Evolutionary conservation across 2,888 invertebrate species (phyloP).

Genomic region (Leptogaster cylindrica): DNA sequence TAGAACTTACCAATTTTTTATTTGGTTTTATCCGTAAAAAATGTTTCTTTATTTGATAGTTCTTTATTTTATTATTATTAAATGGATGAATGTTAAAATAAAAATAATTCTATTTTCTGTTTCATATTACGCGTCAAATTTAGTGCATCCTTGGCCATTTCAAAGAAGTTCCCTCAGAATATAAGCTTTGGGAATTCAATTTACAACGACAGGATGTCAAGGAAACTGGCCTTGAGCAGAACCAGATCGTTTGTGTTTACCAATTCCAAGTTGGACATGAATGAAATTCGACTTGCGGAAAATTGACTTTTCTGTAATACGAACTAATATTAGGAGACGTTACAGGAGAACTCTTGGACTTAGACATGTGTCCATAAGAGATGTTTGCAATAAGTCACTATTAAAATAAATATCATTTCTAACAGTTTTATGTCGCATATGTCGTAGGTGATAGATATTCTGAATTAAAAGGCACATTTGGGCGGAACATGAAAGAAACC

Average conservation of each 20-base stretch:
- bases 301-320: neutral
- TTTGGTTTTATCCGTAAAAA: neutral
- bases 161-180: neutral
- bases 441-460: no score
- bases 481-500: no score
- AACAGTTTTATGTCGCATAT: no score
- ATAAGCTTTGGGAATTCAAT: neutral
- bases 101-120: neutral
- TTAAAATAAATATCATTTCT: no score
- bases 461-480: no score
- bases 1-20: neutral
- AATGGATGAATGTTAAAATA: neutral
- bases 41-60: neutral
- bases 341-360: no score
- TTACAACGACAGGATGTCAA: neutral
- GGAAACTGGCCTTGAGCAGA: neutral
- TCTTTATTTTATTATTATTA: neutral
- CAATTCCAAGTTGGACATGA: neutral
- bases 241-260: neutral
- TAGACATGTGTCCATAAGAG: no score
- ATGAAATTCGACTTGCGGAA: neutral
- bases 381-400: no score
- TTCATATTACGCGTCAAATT: conserved; percentile 8
- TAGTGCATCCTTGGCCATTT: neutral
- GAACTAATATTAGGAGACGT: conserved; percentile 20